Evolutionary conservation across 1,140 invertebrate species (phyloP).

Genomic region (Achatina immaculata): DNA sequence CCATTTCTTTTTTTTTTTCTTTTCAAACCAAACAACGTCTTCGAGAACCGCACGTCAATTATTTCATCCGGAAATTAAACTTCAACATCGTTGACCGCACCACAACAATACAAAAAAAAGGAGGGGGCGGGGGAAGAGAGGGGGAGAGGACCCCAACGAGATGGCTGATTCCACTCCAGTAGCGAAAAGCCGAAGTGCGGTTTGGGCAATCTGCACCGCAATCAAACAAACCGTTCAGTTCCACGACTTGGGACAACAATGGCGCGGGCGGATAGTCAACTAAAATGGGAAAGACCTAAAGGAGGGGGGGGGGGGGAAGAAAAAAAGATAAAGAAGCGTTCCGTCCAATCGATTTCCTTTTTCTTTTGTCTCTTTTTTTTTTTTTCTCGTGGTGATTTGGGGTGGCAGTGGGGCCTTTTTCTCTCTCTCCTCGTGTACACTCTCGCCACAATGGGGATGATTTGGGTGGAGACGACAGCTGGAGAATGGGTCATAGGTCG

Average conservation of each 20-base stretch:
- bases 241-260: conserved; percentile 16
- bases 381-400: no score
- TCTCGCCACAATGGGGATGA: conserved; percentile 32
- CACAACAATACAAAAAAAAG: conserved; percentile 5
- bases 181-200: not conserved
- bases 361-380: not conserved
- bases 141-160: not conserved
- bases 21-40: conserved; percentile 8
- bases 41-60: not conserved
- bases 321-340: not conserved
- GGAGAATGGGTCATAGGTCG: conserved; percentile 21
- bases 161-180: not conserved
- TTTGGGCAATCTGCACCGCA: conserved; percentile 29
- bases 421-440: not conserved
- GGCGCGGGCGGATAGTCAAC: not conserved
- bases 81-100: conserved; percentile 28
- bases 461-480: conserved; percentile 28
- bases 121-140: not conserved
- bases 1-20: conserved; percentile 28
- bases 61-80: conserved; percentile 35
- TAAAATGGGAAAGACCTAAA: not conserved
- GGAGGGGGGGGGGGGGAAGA: not conserved
- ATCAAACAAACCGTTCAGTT: conserved; percentile 32
- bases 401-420: not conserved
- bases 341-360: not conserved